Evolutionary conservation across 2,797 vertebrate genomes (phyloP).

Genomic region (Lerista edwardsae): DNA sequence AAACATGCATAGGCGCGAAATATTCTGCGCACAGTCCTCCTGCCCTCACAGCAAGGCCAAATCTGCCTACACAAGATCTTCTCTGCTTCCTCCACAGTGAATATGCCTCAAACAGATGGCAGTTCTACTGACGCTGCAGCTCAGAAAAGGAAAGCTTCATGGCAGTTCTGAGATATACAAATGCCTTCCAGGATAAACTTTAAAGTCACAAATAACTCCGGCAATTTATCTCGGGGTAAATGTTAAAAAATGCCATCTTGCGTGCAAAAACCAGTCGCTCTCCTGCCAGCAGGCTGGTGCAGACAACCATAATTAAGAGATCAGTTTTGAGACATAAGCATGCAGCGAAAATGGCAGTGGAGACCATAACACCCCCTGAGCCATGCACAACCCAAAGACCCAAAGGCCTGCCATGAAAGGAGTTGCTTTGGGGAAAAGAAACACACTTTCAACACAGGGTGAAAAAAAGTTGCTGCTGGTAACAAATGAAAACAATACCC

Average conservation of each 20-base stretch:
- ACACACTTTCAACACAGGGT: neutral
- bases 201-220: neutral
- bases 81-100: neutral
- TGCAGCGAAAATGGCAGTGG: neutral
- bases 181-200: neutral
- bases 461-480: neutral
- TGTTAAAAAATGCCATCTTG: neutral
- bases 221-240: neutral
- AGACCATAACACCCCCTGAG: neutral
- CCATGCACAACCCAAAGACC: neutral
- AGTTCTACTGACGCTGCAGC: neutral
- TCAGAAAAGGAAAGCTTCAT: neutral
- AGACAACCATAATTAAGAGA: neutral
- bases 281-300: neutral
- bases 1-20: no score
- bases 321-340: neutral
- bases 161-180: neutral
- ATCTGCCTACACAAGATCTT: neutral
- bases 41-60: no score
- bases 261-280: neutral
- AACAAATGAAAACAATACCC: neutral
- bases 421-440: neutral
- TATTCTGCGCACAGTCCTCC: no score
- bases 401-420: neutral
- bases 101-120: neutral